These are phyloP conservation scores for Brenthis ino DNA, from an alignment of 2,888 invertebrate genomes.

Conservation along the genomic window DNA sequence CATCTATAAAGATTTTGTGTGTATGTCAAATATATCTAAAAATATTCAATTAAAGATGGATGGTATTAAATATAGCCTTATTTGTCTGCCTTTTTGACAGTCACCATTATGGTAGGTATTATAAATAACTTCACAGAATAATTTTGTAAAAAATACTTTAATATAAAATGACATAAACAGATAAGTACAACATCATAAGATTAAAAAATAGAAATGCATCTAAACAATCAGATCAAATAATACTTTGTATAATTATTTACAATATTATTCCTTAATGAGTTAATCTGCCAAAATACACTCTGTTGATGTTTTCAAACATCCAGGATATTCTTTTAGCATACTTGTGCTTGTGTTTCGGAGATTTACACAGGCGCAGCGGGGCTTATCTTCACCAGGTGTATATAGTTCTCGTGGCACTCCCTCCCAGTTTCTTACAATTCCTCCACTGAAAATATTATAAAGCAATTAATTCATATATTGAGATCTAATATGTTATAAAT, in stretches of 20 bases:
- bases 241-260: neutral
- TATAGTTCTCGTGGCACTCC: conserved; percentile 94
- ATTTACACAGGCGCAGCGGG: conserved; percentile 92
- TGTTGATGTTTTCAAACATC: conserved; percentile 82
- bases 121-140: neutral
- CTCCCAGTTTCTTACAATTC: conserved; percentile 91
- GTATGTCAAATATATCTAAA: neutral
- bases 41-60: conserved; percentile 2
- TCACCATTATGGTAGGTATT: no score
- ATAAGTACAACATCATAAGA: neutral
- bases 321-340: conserved; percentile 84
- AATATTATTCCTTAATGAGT: neutral
- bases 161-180: neutral
- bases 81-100: neutral
- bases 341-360: conserved; percentile 68
- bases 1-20: conserved; percentile 16
- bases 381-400: conserved; percentile 84
- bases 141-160: conserved; percentile 5
- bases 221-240: neutral
- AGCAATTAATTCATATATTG: no score
- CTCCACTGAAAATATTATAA: conserved; percentile 86
- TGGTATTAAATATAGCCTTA: neutral
- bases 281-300: conserved; percentile 73
- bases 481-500: no score
- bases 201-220: neutral